A percentile compares a stretch with the other conserved stretches of the same genome.
Evolutionary conservation across 1,140 invertebrate genomes (phyloP).

Genomic region (Mesaphorura yosii): DNA sequence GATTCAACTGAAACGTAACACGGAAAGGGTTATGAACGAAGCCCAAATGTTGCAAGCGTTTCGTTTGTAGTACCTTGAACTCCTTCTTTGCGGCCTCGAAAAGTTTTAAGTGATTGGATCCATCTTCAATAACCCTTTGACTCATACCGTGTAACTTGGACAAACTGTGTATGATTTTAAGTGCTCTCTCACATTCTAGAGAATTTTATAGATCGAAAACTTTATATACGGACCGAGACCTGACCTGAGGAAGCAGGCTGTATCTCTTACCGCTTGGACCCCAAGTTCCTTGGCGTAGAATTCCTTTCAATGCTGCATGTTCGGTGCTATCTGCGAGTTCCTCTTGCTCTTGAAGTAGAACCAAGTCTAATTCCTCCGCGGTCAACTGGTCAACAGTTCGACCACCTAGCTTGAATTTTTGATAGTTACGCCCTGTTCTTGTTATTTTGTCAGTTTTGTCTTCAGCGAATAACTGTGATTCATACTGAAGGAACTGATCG

Average conservation of each 20-base stretch:
- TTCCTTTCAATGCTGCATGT: conserved; percentile 33
- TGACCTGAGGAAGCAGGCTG: no score
- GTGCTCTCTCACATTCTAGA: conserved; percentile 44
- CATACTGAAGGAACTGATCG: conserved; percentile 43
- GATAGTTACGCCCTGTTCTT: conserved; percentile 22
- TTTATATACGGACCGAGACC: no score
- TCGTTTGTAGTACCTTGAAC: conserved; percentile 44
- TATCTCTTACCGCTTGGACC: no score
- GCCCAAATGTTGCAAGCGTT: not conserved
- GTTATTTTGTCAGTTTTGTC: conserved; percentile 33
- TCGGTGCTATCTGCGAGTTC: conserved; percentile 33
- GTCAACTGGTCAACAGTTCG: conserved; percentile 9
- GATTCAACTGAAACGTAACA: conserved; percentile 34
- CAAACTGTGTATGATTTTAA: conserved; percentile 41
- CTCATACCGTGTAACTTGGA: conserved; percentile 25
- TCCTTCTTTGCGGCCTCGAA: conserved; percentile 53
- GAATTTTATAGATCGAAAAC: conserved; percentile 29
- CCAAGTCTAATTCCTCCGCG: conserved; percentile 9
- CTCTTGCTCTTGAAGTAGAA: conserved; percentile 24
- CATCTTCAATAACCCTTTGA: conserved; percentile 36
- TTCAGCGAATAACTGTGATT: conserved; percentile 42
- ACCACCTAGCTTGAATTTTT: conserved; percentile 20
- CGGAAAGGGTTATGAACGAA: conserved; percentile 5
- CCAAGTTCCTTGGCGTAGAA: conserved; percentile 41
- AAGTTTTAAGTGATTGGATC: conserved; percentile 44